Evolutionary conservation across 2,797 vertebrate genomes (phyloP).

Genomic region (Myripristis jacobus): DNA sequence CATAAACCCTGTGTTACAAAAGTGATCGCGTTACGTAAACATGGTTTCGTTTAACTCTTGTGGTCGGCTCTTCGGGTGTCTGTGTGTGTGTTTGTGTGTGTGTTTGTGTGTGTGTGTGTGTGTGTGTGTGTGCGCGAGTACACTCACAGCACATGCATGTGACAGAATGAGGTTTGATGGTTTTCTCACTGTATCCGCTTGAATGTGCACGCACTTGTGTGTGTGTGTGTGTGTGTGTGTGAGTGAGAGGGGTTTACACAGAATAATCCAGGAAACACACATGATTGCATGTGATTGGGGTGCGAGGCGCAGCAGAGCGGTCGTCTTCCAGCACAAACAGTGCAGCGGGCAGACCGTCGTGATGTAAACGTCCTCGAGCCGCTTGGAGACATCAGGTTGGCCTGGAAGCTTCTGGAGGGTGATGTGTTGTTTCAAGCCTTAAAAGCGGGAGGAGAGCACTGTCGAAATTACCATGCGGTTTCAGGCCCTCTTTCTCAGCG

Average conservation of each 20-base stretch:
- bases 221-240: constrained; percentile 53
- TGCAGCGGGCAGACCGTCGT: constrained; percentile 27
- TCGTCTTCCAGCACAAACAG: constrained; percentile 75
- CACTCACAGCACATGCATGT: constrained; percentile 45
- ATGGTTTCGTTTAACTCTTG: constrained; percentile 58
- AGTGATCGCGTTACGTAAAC: constrained; percentile 70
- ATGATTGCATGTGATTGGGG: constrained; percentile 70
- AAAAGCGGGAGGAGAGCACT: constrained; percentile 61
- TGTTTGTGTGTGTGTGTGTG: constrained; percentile 50
- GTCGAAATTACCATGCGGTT: constrained; percentile 73
- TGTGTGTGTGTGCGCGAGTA: constrained; percentile 41
- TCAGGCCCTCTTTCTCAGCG: constrained; percentile 63
- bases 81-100: constrained; percentile 52
- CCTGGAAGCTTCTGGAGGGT: constrained; percentile 72
- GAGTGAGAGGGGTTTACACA: constrained; percentile 68
- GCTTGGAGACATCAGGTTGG: constrained; percentile 55
- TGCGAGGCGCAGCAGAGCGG: constrained; percentile 64
- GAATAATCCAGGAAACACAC: constrained; percentile 70
- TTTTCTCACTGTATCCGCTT: constrained; percentile 34
- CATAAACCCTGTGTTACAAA: constrained; percentile 67
- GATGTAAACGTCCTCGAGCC: constrained; percentile 58
- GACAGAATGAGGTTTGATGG: constrained; percentile 56
- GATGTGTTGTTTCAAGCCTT: constrained; percentile 76
- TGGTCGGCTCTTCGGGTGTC: constrained; percentile 52
- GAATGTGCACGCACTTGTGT: constrained; percentile 17